Evolutionary conservation across 1,140 invertebrate species (phyloP).

Genomic region (Protaetia brevitarsis): DNA sequence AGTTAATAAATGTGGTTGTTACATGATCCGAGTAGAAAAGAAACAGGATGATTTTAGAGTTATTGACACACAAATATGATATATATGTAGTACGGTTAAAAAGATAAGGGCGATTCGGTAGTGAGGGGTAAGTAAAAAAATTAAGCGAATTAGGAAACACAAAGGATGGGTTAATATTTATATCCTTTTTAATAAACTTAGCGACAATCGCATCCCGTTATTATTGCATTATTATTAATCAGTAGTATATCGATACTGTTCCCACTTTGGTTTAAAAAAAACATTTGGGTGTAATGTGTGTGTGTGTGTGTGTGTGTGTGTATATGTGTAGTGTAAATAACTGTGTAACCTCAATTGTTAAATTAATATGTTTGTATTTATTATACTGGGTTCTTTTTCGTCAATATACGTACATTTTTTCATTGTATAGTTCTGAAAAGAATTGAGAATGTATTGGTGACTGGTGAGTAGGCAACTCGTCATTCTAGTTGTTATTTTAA

Average conservation of each 20-base stretch:
- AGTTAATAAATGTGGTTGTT: conserved; percentile 28
- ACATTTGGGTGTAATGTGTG: neutral
- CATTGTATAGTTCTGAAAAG: no score
- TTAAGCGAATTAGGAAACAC: neutral
- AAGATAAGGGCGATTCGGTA: neutral
- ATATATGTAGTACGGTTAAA: conserved; percentile 7
- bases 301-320: neutral
- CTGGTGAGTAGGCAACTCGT: no score
- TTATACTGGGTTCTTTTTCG: no score
- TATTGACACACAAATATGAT: conserved; percentile 11
- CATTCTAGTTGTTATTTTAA: no score
- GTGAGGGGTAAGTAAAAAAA: neutral
- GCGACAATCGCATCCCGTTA: neutral
- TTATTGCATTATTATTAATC: conserved; percentile 9
- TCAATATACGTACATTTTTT: no score
- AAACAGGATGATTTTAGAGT: neutral
- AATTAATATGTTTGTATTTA: no score
- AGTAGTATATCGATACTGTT: conserved; percentile 4
- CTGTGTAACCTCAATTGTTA: no score
- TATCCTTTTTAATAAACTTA: conserved; percentile 8
- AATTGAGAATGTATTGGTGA: no score
- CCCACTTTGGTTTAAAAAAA: conserved; percentile 14
- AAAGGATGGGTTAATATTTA: neutral
- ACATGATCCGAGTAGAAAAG: neutral
- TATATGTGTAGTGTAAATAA: neutral